Evolutionary conservation across 2,797 vertebrate genomes (phyloP).

Genomic region (Leptodactylus fallax): DNA sequence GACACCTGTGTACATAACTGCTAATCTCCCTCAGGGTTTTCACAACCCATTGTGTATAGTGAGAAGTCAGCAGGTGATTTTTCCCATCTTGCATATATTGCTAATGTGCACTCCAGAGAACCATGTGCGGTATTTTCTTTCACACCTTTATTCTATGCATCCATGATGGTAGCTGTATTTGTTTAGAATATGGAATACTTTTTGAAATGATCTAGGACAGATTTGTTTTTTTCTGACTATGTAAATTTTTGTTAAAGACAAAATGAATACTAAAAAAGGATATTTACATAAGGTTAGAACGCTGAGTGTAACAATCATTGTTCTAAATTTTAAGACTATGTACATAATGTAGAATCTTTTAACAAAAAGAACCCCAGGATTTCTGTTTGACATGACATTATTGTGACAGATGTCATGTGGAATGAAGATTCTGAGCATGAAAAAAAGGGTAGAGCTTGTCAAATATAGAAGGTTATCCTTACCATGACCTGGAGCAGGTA

Average conservation of each 20-base stretch:
- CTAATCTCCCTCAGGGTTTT: background rate
- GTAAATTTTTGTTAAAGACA: too few relatives aligned
- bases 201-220: too few relatives aligned
- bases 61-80: too few relatives aligned
- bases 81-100: background rate
- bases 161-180: background rate
- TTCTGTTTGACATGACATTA: background rate
- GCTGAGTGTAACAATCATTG: too few relatives aligned
- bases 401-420: background rate
- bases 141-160: background rate
- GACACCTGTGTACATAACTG: too few relatives aligned
- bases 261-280: too few relatives aligned
- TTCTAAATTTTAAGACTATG: too few relatives aligned
- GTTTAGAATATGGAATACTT: too few relatives aligned
- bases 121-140: background rate
- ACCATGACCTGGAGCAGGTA: background rate
- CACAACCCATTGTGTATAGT: background rate
- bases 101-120: background rate
- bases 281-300: too few relatives aligned
- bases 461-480: background rate
- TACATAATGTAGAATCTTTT: background rate
- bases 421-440: background rate
- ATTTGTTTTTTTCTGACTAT: too few relatives aligned
- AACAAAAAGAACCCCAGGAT: background rate
- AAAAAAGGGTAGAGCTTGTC: background rate